A percentile compares a stretch with the other conserved stretches of the same genome.
These are phyloP conservation scores for Picus viridis DNA, from an alignment of 2,797 vertebrate genomes.

Conservation along the genomic window DNA sequence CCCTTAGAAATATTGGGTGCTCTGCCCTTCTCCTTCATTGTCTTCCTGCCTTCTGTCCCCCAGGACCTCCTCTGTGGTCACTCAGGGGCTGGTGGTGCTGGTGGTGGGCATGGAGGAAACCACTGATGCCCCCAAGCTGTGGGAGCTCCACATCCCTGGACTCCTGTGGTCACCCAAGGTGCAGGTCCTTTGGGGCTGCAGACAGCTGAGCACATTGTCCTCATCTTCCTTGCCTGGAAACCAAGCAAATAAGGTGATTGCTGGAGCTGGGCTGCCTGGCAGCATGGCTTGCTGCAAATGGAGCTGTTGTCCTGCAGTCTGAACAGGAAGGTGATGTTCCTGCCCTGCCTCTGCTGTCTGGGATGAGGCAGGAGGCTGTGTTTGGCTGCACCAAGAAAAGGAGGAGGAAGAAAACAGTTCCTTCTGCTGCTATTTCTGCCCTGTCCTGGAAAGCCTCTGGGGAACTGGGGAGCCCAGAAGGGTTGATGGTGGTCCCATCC, in stretches of 20 bases:
- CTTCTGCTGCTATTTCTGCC: not conserved
- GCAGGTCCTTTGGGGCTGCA: not conserved
- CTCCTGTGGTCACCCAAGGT: rapidly evolving
- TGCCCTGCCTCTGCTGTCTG: not conserved
- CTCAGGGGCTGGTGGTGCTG: not conserved
- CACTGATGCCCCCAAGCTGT: not conserved
- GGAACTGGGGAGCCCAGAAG: not conserved
- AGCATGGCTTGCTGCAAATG: not conserved
- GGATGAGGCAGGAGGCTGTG: not conserved
- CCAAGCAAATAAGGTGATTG: not conserved
- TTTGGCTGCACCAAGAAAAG: rapidly evolving
- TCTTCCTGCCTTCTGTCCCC: not conserved
- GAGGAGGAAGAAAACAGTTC: not conserved
- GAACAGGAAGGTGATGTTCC: not conserved
- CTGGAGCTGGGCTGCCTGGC: not conserved
- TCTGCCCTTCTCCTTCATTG: not conserved
- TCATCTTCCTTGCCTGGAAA: not conserved
- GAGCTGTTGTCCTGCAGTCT: not conserved
- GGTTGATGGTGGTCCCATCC: not conserved
- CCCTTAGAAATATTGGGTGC: not conserved
- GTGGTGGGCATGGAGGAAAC: rapidly evolving
- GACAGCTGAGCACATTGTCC: not conserved
- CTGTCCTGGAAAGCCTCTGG: rapidly evolving
- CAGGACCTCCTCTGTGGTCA: not conserved
- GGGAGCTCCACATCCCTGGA: not conserved